Evolutionary conservation across 2,797 vertebrate genomes (phyloP).

Genomic region (Pseudocheirus occidentalis): DNA sequence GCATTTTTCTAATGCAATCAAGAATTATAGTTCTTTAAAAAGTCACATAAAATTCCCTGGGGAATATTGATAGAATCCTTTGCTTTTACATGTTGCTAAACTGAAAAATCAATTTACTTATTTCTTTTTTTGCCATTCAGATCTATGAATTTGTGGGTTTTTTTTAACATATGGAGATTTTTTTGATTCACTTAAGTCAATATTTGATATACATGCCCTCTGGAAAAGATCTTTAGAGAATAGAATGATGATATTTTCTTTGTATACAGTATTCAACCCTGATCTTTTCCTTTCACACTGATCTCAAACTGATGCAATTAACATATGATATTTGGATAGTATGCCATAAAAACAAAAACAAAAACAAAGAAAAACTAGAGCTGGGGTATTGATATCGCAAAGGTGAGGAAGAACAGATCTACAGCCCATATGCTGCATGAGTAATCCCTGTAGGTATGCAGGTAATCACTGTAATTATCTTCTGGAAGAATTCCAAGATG

Average conservation of each 20-base stretch:
- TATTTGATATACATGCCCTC: constrained; percentile 5
- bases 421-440: not conserved
- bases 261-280: constrained; percentile 29
- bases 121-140: constrained; percentile 35
- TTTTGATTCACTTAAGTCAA: constrained; percentile 26
- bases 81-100: not conserved
- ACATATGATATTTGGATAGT: not conserved
- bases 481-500: not conserved
- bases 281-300: not conserved
- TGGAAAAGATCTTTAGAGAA: constrained; percentile 22
- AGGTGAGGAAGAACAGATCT: too few relatives aligned
- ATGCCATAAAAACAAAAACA: not conserved
- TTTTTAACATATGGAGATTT: not conserved
- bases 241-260: not conserved
- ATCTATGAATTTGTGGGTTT: not conserved
- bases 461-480: not conserved
- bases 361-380: not conserved
- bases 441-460: not conserved
- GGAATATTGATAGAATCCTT: constrained; percentile 18
- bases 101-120: constrained; percentile 33
- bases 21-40: not conserved
- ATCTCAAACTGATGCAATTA: not conserved
- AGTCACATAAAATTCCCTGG: not conserved
- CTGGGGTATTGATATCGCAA: not conserved
- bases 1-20: not conserved